Base-by-base conservation (phyloP, 2,888 invertebrate genomes). In the Eutolmus rufibarbis region DNA sequence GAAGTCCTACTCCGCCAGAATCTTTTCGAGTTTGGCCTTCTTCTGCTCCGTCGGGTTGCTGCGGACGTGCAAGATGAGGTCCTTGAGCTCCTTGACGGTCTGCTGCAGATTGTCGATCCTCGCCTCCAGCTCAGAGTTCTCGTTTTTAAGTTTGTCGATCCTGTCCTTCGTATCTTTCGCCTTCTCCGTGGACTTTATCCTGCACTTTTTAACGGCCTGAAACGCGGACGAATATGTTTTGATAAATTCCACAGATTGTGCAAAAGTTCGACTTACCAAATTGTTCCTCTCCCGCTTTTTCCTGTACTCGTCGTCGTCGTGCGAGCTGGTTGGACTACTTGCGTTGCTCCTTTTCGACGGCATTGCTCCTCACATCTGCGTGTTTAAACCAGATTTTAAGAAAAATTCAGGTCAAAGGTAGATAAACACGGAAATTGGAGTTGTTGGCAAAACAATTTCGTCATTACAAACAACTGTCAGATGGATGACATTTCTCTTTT, bases 201-300 rank as follows among this genome's bases (percentile, higher is more conserved):
- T 78, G 51, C 88, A 88, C 14, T 85, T 85, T 57, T 88, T 88
- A 31, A 88, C 88, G 12, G 88, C 88, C 88, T 88, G 37, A 56
- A 86, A 77, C 5, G 31, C 76, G 16, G 23, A 8, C 7, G 28
- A 46, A 16, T 46, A 0, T 40, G 5, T 40, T n/a, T 37, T 9
- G 0, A 40, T 5, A 78, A 37, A 16, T 46, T 14, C 43, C 4
- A 46, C 12, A 8, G 1, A 79, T 28, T 40, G 28, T 79, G 28
- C 46, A 23, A 51, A 2, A 79, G 2, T 28, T 9, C 9, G n/a
- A 87, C 66, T 89, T 90, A 92, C 93, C 91, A 92, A 91, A 89
- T 92, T 92, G 88, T 92, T 92, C 88, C 92, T 90, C 89, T 91
- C 90, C 89, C 92, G 90, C 90, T 92, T 92, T 88, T 91, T 89